Conservation (phyloP, 2,113 vertebrate genomes). For the Aphyosemion australe region DNA sequence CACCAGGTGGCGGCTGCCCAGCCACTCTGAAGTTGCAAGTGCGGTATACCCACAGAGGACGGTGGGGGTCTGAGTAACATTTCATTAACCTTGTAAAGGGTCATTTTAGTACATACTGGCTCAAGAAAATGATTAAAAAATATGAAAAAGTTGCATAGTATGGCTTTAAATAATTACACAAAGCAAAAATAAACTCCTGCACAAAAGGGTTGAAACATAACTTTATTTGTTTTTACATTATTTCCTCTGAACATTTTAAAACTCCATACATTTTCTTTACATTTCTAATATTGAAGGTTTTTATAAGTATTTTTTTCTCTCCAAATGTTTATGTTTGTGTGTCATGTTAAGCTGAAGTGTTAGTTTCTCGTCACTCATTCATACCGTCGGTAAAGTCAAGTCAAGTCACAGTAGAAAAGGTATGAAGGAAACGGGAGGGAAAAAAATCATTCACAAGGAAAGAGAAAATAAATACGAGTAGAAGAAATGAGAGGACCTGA, state of each 20-base stretch:
- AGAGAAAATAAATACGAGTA: conserved; percentile 78
- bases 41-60: too few species aligned
- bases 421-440: too few species aligned
- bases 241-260: conserved; percentile 75
- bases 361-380: conserved; percentile 82
- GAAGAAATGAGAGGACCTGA: conserved; percentile 72
- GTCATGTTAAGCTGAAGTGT: conserved; percentile 79
- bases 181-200: conserved; percentile 10
- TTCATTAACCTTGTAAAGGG: too few species aligned
- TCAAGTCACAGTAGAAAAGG: conserved; percentile 81
- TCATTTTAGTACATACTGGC: too few species aligned
- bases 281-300: conserved; percentile 67
- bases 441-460: conserved; percentile 46
- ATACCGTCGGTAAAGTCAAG: conserved; percentile 84
- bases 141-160: too few species aligned
- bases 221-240: conserved; percentile 78
- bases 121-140: too few species aligned
- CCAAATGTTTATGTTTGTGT: conserved; percentile 78
- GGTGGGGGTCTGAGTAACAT: too few species aligned
- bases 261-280: conserved; percentile 72
- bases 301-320: conserved; percentile 50
- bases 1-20: too few species aligned
- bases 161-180: too few species aligned
- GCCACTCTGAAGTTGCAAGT: too few species aligned
- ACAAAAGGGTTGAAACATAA: conserved; percentile 73